Evolutionary conservation across 2,797 vertebrate species (phyloP).

Genomic region (Semaprochilodus insignis): DNA sequence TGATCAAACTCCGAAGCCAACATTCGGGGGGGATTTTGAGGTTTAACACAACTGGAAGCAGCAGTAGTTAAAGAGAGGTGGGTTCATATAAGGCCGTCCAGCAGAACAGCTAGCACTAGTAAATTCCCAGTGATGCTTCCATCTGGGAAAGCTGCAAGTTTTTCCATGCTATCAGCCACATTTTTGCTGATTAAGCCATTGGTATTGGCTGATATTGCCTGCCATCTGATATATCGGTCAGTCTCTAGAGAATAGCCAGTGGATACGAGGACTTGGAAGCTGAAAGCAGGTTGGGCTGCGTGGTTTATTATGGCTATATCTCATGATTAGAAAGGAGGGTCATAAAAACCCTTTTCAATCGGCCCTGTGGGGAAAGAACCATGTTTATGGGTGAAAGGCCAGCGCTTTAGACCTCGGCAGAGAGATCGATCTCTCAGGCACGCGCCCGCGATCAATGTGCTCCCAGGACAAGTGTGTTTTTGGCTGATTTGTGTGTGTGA

Average conservation of each 20-base stretch:
- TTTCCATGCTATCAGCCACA: too few species aligned
- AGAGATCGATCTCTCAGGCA: constrained; percentile 64
- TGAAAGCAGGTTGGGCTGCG: background rate
- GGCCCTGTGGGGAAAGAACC: constrained; percentile 30
- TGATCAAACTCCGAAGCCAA: too few species aligned
- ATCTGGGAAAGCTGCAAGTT: background rate
- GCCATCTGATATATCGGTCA: background rate
- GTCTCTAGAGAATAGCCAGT: background rate
- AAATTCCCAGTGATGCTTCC: background rate
- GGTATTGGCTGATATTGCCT: background rate
- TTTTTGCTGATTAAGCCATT: too few species aligned
- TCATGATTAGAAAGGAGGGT: constrained; percentile 48
- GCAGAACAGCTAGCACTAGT: too few species aligned
- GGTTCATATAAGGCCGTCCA: too few species aligned
- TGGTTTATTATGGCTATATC: constrained; percentile 1
- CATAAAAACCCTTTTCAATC: constrained; percentile 40
- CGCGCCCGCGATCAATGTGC: constrained; percentile 63
- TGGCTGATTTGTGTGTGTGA: constrained; percentile 59
- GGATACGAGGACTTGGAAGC: background rate
- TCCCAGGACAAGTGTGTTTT: constrained; percentile 62
- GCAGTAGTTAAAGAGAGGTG: too few species aligned
- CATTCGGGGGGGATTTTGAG: too few species aligned
- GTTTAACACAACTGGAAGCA: too few species aligned
- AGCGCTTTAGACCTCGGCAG: constrained; percentile 59
- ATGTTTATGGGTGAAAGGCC: constrained; percentile 62